Evolutionary conservation across 2,888 invertebrate species (phyloP).

Genomic region (Heteromurus nitidus): DNA sequence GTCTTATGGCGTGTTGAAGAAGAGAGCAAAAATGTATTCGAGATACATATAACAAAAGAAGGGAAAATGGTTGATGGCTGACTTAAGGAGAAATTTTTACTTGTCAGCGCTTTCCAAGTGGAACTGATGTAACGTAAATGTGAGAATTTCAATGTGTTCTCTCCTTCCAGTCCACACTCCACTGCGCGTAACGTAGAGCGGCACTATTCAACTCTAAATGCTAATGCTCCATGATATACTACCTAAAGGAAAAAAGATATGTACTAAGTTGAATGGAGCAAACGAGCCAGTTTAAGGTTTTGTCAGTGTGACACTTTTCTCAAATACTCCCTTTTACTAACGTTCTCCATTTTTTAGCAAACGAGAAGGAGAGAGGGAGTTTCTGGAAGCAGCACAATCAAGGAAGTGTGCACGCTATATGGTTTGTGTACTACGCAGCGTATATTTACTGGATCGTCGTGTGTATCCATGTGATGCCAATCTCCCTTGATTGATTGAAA

Average conservation of each 20-base stretch:
- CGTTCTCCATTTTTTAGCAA: no score
- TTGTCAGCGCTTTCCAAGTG: constrained; percentile 53
- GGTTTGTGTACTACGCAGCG: not conserved
- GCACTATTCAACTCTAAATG: no score
- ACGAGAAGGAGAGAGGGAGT: no score
- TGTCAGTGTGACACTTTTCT: constrained; percentile 51
- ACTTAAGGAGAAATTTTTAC: constrained; percentile 59
- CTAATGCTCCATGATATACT: not conserved
- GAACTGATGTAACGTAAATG: constrained; percentile 44
- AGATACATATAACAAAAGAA: constrained; percentile 24
- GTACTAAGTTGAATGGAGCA: not conserved
- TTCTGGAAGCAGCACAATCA: no score
- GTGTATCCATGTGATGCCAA: constrained; percentile 18
- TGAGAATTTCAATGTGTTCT: constrained; percentile 43
- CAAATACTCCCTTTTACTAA: no score
- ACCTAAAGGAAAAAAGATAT: not conserved
- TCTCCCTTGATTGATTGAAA: constrained; percentile 52
- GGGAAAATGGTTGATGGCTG: constrained; percentile 45
- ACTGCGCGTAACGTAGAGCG: no score
- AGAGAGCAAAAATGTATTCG: constrained; percentile 12
- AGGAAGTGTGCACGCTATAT: no score
- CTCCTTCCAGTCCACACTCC: no score
- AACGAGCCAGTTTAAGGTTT: constrained; percentile 38
- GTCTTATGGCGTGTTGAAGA: not conserved
- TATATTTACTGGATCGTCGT: constrained; percentile 37